Percentiles rank a stretch among this genome's conserved stretches.
These are phyloP conservation scores for Brenthis hecate DNA, from an alignment of 2,888 invertebrate genomes.

Conservation along the genomic window DNA sequence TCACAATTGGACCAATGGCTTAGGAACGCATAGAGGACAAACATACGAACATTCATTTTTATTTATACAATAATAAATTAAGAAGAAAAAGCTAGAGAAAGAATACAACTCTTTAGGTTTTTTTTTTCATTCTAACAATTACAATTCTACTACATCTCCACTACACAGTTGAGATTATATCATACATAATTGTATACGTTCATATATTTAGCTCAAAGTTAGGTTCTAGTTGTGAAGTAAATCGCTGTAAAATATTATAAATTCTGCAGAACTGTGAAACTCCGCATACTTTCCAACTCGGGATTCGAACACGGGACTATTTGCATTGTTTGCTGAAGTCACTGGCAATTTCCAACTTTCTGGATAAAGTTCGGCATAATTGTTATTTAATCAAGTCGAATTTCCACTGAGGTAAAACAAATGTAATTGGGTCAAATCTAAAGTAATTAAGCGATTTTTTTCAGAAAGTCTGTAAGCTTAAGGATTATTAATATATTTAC, in stretches of 20 bases:
- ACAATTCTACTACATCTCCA: too few relatives aligned
- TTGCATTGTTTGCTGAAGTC: constrained; percentile 36
- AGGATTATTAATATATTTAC: constrained; percentile 4
- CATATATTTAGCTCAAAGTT: not conserved
- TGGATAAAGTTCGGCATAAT: constrained; percentile 29
- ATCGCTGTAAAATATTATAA: constrained; percentile 29
- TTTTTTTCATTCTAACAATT: too few relatives aligned
- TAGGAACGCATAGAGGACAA: too few relatives aligned
- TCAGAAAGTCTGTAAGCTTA: not conserved
- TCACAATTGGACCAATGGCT: too few relatives aligned
- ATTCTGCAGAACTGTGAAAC: constrained; percentile 22
- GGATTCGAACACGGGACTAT: constrained; percentile 35
- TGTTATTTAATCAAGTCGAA: constrained; percentile 35
- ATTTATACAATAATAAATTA: too few relatives aligned
- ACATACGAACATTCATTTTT: too few relatives aligned
- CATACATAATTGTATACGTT: not conserved
- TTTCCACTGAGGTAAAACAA: constrained; percentile 18
- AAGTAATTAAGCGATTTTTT: constrained; percentile 1
- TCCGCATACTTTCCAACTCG: constrained; percentile 30
- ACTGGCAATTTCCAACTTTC: constrained; percentile 26
- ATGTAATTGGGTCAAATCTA: constrained; percentile 7
- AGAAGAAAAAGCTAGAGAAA: too few relatives aligned
- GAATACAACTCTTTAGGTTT: too few relatives aligned
- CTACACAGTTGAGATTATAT: too few relatives aligned
- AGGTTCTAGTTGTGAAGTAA: not conserved